Conservation (phyloP, 2,888 invertebrate species). For the Hydropsyche betteni region DNA sequence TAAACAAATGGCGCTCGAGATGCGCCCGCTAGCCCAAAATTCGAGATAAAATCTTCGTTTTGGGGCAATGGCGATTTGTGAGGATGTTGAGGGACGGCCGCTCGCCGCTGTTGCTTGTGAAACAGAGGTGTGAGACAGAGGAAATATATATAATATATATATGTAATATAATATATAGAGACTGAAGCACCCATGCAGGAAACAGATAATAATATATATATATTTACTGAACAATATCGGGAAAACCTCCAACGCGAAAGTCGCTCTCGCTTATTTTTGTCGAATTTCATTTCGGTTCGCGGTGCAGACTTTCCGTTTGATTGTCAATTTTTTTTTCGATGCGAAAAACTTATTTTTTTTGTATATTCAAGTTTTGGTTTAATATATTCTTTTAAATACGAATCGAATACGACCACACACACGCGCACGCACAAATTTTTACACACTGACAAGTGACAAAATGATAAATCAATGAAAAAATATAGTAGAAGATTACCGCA, state of each 20-base stretch:
- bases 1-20: slow-evolving; percentile 18
- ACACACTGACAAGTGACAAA: not conserved
- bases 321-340: not conserved
- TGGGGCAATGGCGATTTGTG: slow-evolving; percentile 27
- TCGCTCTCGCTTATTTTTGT: not conserved
- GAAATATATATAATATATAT: slow-evolving; percentile 6
- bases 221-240: slow-evolving; percentile 1
- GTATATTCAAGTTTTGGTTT: not conserved
- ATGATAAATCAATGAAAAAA: too few relatives aligned
- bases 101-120: slow-evolving; percentile 51
- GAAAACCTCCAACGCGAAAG: slow-evolving; percentile 22
- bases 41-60: not conserved
- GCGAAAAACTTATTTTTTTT: not conserved
- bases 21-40: slow-evolving; percentile 26
- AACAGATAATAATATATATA: slow-evolving; percentile 41
- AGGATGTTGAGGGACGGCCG: slow-evolving; percentile 48
- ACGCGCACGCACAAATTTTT: slow-evolving; percentile 49
- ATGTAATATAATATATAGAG: slow-evolving; percentile 32
- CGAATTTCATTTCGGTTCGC: not conserved
- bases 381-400: not conserved
- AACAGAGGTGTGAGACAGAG: slow-evolving; percentile 47
- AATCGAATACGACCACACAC: slow-evolving; percentile 22
- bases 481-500: too few relatives aligned
- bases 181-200: slow-evolving; percentile 52
- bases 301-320: slow-evolving; percentile 15